phyloP scores from a whole-genome alignment of 2,113 vertebrate species.

The Oenanthe melanoleuca region DNA sequence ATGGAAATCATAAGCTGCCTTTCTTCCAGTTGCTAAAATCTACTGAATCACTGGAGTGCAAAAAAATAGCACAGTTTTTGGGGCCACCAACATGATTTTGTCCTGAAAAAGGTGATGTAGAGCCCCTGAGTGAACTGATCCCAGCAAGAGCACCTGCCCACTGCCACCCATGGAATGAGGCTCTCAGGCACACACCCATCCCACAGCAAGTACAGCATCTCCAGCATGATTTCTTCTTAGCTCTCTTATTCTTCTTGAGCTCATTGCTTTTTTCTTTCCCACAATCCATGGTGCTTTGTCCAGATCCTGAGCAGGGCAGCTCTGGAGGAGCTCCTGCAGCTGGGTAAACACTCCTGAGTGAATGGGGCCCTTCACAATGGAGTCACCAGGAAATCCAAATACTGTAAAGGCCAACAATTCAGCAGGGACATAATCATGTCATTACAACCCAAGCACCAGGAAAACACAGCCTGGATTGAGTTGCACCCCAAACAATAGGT shows the following conservation, averaged over 20 bases:
- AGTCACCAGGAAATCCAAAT: conserved; percentile 42
- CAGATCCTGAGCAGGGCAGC: background rate
- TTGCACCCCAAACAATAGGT: background rate
- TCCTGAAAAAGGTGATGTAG: background rate
- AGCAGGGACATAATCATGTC: background rate
- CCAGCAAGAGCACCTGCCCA: background rate
- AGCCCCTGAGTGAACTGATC: background rate
- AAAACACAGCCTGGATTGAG: background rate
- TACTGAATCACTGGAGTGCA: background rate
- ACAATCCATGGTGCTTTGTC: background rate
- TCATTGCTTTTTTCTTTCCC: background rate
- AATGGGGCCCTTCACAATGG: conserved; percentile 42
- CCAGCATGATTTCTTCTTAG: background rate
- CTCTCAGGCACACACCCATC: fast-evolving
- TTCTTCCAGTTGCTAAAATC: background rate
- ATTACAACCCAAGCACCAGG: background rate
- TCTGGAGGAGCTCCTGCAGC: conserved; percentile 10
- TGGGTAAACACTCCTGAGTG: conserved; percentile 54
- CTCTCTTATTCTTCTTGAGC: background rate
- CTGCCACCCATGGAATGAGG: background rate
- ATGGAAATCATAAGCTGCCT: background rate
- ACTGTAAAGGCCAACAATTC: conserved; percentile 16
- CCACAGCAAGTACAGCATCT: background rate
- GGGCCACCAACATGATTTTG: background rate
- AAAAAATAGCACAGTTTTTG: background rate